Evolutionary conservation across 2,113 vertebrate species (phyloP).

Genomic region (Paradoxurus hermaphroditus): DNA sequence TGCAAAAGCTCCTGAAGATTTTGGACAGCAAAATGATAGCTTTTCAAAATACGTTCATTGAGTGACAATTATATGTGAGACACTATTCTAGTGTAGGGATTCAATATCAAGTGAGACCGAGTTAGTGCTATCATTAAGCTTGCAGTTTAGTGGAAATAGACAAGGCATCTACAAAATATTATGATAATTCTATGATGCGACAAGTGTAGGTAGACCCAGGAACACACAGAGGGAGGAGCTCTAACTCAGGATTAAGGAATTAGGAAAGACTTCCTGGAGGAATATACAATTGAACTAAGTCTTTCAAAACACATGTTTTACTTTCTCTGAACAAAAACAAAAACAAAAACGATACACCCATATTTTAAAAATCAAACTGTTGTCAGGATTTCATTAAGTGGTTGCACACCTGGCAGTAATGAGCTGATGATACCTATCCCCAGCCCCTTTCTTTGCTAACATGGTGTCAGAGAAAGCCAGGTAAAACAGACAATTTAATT

Average conservation of each 20-base stretch:
- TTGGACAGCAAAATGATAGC: background rate
- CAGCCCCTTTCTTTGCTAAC: background rate
- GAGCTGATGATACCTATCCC: background rate
- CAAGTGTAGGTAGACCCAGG: background rate
- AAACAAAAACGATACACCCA: background rate
- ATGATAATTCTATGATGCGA: background rate
- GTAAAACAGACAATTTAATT: background rate
- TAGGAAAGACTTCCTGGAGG: background rate
- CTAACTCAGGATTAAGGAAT: background rate
- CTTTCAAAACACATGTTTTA: background rate
- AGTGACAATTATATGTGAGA: background rate
- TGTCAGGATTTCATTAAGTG: background rate
- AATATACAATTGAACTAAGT: background rate
- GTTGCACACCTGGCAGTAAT: background rate
- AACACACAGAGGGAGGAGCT: background rate
- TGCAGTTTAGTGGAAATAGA: background rate
- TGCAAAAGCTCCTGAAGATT: background rate
- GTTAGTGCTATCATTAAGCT: background rate
- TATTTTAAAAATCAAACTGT: background rate
- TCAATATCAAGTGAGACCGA: background rate
- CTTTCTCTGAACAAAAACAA: background rate
- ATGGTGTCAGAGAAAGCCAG: background rate
- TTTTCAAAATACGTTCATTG: constrained; percentile 4
- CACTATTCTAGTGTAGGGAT: background rate
- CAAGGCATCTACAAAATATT: background rate